These are phyloP conservation scores for Zelleria hepariella DNA, from an alignment of 2,888 invertebrate genomes.

Conservation along the genomic window DNA sequence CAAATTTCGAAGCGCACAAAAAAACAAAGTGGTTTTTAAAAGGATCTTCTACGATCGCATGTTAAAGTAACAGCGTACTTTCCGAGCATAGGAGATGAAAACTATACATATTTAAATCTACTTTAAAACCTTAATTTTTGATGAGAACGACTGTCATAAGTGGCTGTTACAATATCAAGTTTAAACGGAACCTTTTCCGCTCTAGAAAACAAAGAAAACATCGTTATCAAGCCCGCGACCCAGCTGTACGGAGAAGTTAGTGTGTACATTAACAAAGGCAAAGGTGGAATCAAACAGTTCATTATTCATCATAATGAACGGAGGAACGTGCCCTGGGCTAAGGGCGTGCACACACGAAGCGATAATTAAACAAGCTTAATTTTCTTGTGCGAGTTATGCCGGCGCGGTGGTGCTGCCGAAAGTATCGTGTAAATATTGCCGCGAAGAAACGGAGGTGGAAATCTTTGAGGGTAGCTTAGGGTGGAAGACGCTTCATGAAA, in stretches of 20 bases:
- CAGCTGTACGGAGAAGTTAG: not conserved
- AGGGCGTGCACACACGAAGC: constrained; percentile 35
- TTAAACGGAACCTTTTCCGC: no score
- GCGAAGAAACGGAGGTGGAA: constrained; percentile 54
- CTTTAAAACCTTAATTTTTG: no score
- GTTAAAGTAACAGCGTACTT: no score
- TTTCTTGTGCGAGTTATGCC: constrained; percentile 61
- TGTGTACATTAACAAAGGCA: not conserved
- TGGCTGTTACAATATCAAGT: no score
- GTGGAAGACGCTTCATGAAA: constrained; percentile 20
- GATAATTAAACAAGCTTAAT: constrained; percentile 67
- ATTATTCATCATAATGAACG: not conserved
- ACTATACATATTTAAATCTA: no score
- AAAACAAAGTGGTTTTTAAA: no score
- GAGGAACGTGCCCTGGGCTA: not conserved
- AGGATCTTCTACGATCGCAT: no score
- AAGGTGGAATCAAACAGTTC: not conserved
- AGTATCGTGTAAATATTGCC: constrained; percentile 65
- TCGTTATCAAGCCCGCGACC: no score
- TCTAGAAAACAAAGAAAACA: no score
- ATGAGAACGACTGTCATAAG: no score
- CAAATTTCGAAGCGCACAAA: no score
- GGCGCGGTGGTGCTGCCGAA: constrained; percentile 51
- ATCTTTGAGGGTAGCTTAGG: constrained; percentile 26
- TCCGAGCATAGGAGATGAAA: no score